Conservation (phyloP, 2,888 invertebrate genomes). For the Fissipunctia ypsillon region DNA sequence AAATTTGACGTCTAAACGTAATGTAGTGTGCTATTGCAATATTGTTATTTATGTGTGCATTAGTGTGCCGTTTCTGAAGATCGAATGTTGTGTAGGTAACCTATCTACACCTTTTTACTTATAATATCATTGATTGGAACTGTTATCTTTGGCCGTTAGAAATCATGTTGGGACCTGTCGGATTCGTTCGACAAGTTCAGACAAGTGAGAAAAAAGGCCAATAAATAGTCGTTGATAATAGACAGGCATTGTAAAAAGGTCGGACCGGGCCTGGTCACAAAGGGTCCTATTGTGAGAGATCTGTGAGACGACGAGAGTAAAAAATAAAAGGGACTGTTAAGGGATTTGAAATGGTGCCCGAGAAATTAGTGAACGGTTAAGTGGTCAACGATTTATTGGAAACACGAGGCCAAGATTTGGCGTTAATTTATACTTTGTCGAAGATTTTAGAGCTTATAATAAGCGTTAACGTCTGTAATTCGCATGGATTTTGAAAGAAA, state of each 20-base stretch:
- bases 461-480: constrained; percentile 9
- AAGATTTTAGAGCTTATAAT: constrained; percentile 5
- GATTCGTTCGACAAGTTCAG: constrained; percentile 60
- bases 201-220: constrained; percentile 60
- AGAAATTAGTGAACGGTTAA: constrained; percentile 68
- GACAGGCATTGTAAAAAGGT: constrained; percentile 62
- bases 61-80: too few relatives aligned
- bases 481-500: not conserved
- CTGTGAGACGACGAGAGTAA: constrained; percentile 59
- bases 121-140: too few relatives aligned
- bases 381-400: constrained; percentile 66
- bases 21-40: too few relatives aligned
- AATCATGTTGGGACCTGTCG: constrained; percentile 66
- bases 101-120: too few relatives aligned
- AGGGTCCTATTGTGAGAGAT: constrained; percentile 58
- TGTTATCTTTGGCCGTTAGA: constrained; percentile 64
- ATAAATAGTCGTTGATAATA: constrained; percentile 64
- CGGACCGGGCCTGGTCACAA: constrained; percentile 53
- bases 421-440: constrained; percentile 43
- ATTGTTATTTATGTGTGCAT: too few relatives aligned
- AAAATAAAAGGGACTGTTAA: constrained; percentile 65
- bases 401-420: constrained; percentile 41
- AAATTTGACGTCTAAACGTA: too few relatives aligned
- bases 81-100: too few relatives aligned
- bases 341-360: constrained; percentile 65